Evolutionary conservation across 2,113 vertebrate genomes (phyloP), one percentile per base, ranked within the genome.

Genomic region (Haplotaxodon microlepis): DNA sequence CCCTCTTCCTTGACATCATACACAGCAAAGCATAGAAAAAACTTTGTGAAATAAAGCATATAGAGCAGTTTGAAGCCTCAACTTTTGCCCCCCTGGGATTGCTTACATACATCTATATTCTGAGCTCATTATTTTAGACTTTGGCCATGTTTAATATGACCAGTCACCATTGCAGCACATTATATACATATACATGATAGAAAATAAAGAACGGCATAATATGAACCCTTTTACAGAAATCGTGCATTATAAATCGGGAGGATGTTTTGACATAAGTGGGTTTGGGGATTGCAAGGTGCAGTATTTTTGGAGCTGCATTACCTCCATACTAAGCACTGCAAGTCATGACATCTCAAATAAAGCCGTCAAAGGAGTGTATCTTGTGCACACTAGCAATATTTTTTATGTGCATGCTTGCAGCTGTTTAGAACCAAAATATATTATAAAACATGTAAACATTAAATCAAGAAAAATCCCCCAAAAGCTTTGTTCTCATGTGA

Each of bases 211-310:
- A 0, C 1, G 6, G 40, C 21, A 73, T 16, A 73, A 73, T 71
- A 31, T 4, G 2, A 73, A 73, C 21, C 40, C 69, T 47, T 73
- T 73, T 24, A 21, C 21, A 45, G 17, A 78, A 40, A 53, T 27
- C 42, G 0, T 10, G 0, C 27, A 21, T 47, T 14, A 63, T 6
- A 50, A 63, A 82, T 29, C 0, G 0, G 5, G 36, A 45, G 54
- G 36, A 56, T 57, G 53, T 54, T 56, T 56, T 81, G n/a, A 81
- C 12, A 24, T 56, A 57, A 17, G 16, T 45, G 16, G 38, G 9
- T 57, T 19, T 2, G 40, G 19, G 9, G 61, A 19, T 11, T 82
- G 31, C 29, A 76, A 76, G 9, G 42, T 29, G 40, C 40, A 31
- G 24, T 50, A 2, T 78, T 50, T 76, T 76, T 50, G 42, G 40